Evolutionary conservation across 37 sponge, comb jelly and placozoan species (phyloP).

Genomic region (Theonella swinhoei): DNA sequence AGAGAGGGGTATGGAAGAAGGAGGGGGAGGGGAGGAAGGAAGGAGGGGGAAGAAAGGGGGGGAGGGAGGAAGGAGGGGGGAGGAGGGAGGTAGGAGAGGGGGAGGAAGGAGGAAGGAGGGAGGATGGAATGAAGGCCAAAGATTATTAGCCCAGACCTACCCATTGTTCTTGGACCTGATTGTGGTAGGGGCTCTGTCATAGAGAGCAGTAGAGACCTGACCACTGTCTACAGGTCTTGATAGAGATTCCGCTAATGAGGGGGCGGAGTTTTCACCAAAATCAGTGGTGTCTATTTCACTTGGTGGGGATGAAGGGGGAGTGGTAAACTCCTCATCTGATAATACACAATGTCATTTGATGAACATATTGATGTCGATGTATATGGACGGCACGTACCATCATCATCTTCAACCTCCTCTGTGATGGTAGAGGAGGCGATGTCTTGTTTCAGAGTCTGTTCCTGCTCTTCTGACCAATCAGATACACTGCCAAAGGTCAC

Average conservation of each 20-base stretch:
- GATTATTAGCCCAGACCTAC: background rate
- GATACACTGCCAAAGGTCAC: conserved; percentile 62
- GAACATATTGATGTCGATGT: background rate
- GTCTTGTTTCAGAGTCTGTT: background rate
- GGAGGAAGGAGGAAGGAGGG: background rate
- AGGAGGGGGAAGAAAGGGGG: background rate
- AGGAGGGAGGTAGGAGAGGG: background rate
- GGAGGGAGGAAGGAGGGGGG: background rate
- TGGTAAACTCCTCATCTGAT: conserved; percentile 57
- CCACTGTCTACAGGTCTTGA: background rate
- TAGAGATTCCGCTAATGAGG: no score
- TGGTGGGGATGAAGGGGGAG: conserved; percentile 80
- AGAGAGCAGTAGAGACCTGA: background rate
- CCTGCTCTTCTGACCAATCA: conserved; percentile 40
- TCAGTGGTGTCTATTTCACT: conserved; percentile 28
- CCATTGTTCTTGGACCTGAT: no score
- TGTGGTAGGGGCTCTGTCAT: no score
- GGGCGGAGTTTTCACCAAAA: background rate
- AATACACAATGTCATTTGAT: background rate
- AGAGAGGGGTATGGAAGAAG: background rate
- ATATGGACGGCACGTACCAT: background rate
- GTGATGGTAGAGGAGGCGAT: background rate
- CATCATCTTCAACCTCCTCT: conserved; percentile 59
- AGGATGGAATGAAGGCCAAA: background rate
- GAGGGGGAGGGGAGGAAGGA: background rate